Evolutionary conservation across 2,888 invertebrate genomes (phyloP).

Genomic region (Calameuta filiformis): DNA sequence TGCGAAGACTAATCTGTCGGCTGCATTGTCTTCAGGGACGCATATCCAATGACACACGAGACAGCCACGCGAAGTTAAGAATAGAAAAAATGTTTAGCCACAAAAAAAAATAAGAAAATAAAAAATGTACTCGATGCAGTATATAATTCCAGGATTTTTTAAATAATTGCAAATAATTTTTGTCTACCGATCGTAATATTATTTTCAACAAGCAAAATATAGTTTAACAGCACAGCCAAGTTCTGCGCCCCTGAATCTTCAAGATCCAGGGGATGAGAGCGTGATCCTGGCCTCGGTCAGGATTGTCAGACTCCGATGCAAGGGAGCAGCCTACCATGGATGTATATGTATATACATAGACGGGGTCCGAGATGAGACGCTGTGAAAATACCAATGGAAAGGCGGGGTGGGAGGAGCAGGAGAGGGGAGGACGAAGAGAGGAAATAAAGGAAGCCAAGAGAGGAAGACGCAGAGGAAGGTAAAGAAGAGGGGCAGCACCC

Average conservation of each 20-base stretch:
- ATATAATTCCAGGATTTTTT: accelerated
- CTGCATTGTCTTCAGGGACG: not conserved
- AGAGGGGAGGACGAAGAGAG: slow-evolving; percentile 20
- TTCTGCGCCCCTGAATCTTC: slow-evolving; percentile 10
- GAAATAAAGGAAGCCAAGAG: slow-evolving; percentile 27
- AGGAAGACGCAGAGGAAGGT: slow-evolving; percentile 19
- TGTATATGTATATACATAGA: not conserved
- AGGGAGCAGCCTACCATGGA: not conserved
- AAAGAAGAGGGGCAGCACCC: slow-evolving; percentile 33
- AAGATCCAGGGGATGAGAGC: not conserved
- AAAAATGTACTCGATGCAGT: not conserved
- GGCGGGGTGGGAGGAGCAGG: slow-evolving; percentile 16
- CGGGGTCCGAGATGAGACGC: not conserved
- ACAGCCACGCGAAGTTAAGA: not conserved
- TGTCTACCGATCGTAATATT: not conserved
- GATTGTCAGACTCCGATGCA: not conserved
- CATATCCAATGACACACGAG: not conserved
- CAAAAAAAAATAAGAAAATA: not conserved
- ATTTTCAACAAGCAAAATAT: not conserved
- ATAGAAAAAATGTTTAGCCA: not conserved
- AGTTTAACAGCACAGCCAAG: not conserved
- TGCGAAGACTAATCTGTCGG: not conserved
- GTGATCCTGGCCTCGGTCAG: not conserved
- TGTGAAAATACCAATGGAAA: slow-evolving; percentile 15
- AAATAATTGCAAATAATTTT: not conserved